Conservation (phyloP, 2,113 vertebrate genomes). For the Oryzias woworae region DNA sequence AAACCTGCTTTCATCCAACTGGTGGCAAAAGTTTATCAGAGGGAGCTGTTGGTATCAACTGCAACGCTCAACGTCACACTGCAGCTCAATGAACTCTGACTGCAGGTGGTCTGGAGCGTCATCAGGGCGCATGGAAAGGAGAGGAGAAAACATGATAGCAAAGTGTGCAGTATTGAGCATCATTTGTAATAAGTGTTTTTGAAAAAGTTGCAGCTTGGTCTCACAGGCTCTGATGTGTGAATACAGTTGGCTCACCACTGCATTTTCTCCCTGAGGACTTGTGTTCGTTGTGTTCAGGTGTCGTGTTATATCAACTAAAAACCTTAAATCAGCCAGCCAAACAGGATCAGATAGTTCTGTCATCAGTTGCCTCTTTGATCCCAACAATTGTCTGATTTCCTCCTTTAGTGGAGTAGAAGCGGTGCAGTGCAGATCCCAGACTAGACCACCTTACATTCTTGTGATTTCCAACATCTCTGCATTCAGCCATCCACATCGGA, state of each 20-base stretch:
- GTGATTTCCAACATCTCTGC: constrained; percentile 27
- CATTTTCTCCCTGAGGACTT: neutral
- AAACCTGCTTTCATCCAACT: no score
- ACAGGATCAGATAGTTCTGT: neutral
- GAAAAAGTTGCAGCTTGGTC: neutral
- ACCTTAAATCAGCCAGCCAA: neutral
- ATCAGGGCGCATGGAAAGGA: neutral
- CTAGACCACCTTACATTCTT: constrained; percentile 40
- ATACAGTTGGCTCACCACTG: no score
- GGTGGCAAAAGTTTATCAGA: no score
- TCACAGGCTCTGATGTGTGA: no score
- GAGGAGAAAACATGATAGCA: neutral
- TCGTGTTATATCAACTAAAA: neutral
- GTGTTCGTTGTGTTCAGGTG: neutral
- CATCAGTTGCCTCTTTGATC: neutral
- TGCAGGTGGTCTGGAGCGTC: no score
- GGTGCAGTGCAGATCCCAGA: constrained; percentile 34
- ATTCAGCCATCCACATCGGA: constrained; percentile 17
- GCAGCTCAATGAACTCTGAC: no score
- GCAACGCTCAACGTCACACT: no score
- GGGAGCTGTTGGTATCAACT: no score
- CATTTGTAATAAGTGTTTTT: neutral
- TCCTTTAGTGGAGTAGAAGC: constrained; percentile 26
- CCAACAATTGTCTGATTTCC: neutral
- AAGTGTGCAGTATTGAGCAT: neutral